A percentile compares a stretch with the other conserved stretches of the same genome.
phyloP scores from a whole-genome alignment of 2,113 vertebrate species.

The Ameiurus melas region DNA sequence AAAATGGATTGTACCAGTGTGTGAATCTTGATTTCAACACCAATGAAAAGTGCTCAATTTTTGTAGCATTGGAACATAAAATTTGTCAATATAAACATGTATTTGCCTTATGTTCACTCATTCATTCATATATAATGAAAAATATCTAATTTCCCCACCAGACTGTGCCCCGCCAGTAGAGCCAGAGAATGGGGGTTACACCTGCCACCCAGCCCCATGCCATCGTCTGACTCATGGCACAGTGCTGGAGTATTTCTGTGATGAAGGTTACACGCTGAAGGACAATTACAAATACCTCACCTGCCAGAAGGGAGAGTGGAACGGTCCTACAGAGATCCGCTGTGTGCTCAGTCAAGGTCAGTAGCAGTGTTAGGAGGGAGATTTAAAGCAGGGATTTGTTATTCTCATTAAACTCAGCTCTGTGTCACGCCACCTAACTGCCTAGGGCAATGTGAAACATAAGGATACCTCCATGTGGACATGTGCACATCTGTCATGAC shows the following conservation, averaged over 20 bases:
- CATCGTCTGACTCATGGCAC: constrained; percentile 83
- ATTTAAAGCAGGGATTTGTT: background rate
- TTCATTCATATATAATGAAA: background rate
- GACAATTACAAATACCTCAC: constrained; percentile 93
- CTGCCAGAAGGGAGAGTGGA: constrained; percentile 94
- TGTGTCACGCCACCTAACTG: background rate
- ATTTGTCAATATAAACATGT: background rate
- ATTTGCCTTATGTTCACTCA: background rate
- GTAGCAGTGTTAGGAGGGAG: background rate
- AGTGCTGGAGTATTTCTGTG: constrained; percentile 96
- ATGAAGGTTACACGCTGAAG: constrained; percentile 91
- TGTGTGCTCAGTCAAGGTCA: constrained; percentile 87
- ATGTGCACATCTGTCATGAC: background rate
- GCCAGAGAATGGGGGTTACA: constrained; percentile 93
- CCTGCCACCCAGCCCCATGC: constrained; percentile 91
- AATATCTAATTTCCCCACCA: background rate
- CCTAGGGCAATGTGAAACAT: background rate
- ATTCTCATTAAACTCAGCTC: background rate
- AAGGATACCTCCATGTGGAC: background rate
- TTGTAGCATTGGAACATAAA: background rate
- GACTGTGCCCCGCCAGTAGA: constrained; percentile 81
- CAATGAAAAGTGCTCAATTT: background rate
- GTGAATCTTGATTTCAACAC: background rate
- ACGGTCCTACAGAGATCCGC: constrained; percentile 91
- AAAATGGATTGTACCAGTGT: background rate